Conservation (phyloP, 2,888 invertebrate genomes). For the Rhabditophanes sp. region DNA sequence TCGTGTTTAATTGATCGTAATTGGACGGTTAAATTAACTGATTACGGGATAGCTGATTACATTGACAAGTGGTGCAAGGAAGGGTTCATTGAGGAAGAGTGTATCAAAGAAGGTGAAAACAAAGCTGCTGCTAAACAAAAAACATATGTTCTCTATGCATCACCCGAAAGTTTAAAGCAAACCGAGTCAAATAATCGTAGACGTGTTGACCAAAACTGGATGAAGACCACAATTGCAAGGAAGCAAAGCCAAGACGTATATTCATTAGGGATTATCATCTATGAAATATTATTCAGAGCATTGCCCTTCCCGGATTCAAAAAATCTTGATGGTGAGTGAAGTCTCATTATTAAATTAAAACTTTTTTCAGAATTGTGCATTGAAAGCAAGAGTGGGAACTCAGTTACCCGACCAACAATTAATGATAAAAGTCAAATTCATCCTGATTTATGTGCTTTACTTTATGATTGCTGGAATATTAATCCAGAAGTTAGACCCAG, state of each 20-base stretch:
- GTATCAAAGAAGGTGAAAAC: constrained; percentile 32
- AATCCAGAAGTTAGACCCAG: constrained; percentile 31
- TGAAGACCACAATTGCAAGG: constrained; percentile 18
- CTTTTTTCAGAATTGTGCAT: constrained; percentile 22
- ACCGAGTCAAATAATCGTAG: constrained; percentile 22
- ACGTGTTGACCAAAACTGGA: constrained; percentile 29
- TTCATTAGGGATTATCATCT: constrained; percentile 21
- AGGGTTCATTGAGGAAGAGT: constrained; percentile 26
- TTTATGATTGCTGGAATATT: constrained; percentile 30
- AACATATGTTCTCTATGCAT: constrained; percentile 27
- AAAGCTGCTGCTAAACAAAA: constrained; percentile 12
- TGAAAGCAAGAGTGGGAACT: constrained; percentile 27
- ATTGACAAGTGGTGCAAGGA: constrained; percentile 37
- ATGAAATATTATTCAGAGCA: constrained; percentile 22
- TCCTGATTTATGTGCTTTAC: constrained; percentile 28
- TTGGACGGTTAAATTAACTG: constrained; percentile 41
- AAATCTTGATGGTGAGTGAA: constrained; percentile 13
- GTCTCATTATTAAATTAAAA: neutral
- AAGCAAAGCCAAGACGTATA: constrained; percentile 12
- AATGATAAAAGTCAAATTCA: constrained; percentile 29
- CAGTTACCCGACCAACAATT: constrained; percentile 25
- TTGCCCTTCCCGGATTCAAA: constrained; percentile 21
- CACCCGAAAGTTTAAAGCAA: constrained; percentile 32
- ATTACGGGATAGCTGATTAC: constrained; percentile 38
- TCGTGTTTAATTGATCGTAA: constrained; percentile 40